Conservation (phyloP, 2,113 vertebrate genomes). For the Desmodus rotundus region DNA sequence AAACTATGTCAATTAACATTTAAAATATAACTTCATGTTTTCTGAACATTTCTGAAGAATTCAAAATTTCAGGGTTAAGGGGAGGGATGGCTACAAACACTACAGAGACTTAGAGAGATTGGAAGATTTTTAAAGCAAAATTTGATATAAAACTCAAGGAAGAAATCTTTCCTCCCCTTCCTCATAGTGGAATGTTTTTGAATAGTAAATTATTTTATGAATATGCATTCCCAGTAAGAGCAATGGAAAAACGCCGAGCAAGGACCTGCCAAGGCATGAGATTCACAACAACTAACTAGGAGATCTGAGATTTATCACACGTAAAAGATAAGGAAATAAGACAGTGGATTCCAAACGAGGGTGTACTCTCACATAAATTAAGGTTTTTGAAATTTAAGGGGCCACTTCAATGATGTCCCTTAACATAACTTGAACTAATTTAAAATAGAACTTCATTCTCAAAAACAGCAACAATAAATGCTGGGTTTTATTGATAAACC, state of each 20-base stretch:
- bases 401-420: not conserved
- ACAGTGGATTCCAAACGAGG: not conserved
- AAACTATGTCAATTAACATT: not conserved
- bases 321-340: not conserved
- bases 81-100: not conserved
- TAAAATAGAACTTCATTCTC: not conserved
- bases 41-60: not conserved
- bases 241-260: not conserved
- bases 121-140: not conserved
- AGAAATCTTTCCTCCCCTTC: not conserved
- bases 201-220: slow-evolving; percentile 57
- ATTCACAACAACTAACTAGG: not conserved
- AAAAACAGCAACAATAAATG: not conserved
- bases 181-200: slow-evolving; percentile 19
- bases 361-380: not conserved
- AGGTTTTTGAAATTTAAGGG: not conserved
- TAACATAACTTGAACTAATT: not conserved
- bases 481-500: not conserved
- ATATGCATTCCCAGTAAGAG: not conserved
- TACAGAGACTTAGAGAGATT: not conserved
- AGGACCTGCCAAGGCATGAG: slow-evolving; percentile 19
- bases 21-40: not conserved
- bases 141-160: not conserved
- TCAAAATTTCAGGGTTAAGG: not conserved
- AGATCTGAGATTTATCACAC: not conserved